Evolutionary conservation across 1,140 invertebrate species (phyloP).

Genomic region (Melipona quadrifasciata): DNA sequence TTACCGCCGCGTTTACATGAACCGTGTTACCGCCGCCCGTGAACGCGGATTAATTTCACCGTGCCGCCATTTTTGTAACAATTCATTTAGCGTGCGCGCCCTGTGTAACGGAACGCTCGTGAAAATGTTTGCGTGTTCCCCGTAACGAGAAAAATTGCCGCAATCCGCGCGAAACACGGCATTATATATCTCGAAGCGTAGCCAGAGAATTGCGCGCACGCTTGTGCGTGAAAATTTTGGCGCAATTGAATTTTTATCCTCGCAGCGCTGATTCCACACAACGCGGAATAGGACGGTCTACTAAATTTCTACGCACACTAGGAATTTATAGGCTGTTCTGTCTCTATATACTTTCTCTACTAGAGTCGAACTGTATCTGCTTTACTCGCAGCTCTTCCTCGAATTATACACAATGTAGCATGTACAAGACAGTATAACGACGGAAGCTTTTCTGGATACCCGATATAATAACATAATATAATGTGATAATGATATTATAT

Average conservation of each 20-base stretch:
- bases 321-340: not conserved
- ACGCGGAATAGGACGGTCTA: not conserved
- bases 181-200: not conserved
- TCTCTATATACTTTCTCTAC: too few species aligned
- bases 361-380: too few species aligned
- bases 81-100: not conserved
- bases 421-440: too few species aligned
- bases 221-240: not conserved
- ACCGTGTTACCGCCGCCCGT: slow-evolving; percentile 48
- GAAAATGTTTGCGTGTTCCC: not conserved
- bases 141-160: not conserved
- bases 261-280: not conserved
- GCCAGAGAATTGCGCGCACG: not conserved
- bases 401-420: too few species aligned
- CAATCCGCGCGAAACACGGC: not conserved
- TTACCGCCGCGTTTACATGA: slow-evolving; percentile 55
- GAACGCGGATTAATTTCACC: slow-evolving; percentile 31
- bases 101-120: not conserved
- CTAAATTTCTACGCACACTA: not conserved
- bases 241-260: not conserved
- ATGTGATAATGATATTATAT: too few species aligned
- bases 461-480: too few species aligned
- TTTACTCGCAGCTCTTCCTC: too few species aligned
- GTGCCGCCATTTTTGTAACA: not conserved
- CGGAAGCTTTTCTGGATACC: too few species aligned